Base-by-base conservation (phyloP, 1,140 invertebrate species). In the Acyrthosiphon pisum region DNA sequence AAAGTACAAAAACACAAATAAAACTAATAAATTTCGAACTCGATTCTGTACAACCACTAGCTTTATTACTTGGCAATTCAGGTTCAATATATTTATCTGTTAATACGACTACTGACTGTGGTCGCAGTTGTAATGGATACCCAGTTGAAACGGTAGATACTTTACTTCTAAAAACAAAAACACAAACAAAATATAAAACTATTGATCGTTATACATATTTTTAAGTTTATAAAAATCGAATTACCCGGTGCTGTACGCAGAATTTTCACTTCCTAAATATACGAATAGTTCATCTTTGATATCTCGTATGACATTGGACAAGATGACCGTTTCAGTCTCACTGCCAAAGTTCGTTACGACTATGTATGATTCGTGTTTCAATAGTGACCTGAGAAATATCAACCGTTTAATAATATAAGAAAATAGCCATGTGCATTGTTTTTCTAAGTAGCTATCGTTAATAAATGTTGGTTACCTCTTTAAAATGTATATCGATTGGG, bases 401-500 rank as follows among this genome's bases (percentile, higher is more conserved):
- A 1, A 8, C 2, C 8, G 23, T 7, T 7, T 56, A 56, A 7
- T 53, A 7, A 56, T 8, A 9, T n/a, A n/a, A n/a, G n/a, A n/a
- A n/a, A n/a, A n/a, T n/a, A n/a, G n/a, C n/a, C n/a, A n/a, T n/a
- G n/a, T n/a, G n/a, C n/a, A n/a, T n/a, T n/a, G n/a, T n/a, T n/a
- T n/a, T n/a, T n/a, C n/a, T 23, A 1, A 26, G 23, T 26, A 26
- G 1, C 8, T 9, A 76, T 0, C 14, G 2, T 76, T 76, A 7
- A 46, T 6, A 18, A 11, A 11, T 76, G 44, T 23, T 37, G 6
- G 0, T 90, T 56, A 93, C 93, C 94, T 93, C 18, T 26, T 50
- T 20, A 92, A 93, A 35, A 90, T 53, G 11, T 87, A 93, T 9
- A 94, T 76, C 60, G 90, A 94, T 0, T 56, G 18, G 0, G 68